Evolutionary conservation across 1,140 invertebrate species (phyloP).

Genomic region (Drosophila equinoxialis): DNA sequence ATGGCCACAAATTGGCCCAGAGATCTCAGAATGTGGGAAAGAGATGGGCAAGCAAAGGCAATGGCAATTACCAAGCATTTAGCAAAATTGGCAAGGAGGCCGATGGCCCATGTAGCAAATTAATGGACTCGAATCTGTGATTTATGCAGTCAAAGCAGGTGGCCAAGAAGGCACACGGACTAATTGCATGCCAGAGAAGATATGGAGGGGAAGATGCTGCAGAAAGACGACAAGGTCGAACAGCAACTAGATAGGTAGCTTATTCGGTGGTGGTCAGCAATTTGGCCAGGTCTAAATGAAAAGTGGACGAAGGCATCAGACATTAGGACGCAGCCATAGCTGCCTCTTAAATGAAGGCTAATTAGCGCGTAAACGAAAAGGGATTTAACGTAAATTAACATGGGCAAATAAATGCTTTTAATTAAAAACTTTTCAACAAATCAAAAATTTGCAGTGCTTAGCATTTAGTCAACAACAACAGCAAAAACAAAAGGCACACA

Average conservation of each 20-base stretch:
- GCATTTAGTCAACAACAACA: conserved; percentile 27
- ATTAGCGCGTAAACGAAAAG: conserved; percentile 31
- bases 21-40: neutral
- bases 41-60: neutral
- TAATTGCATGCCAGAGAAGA: conserved; percentile 29
- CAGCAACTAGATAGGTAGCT: neutral
- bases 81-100: conserved; percentile 25
- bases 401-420: conserved; percentile 30
- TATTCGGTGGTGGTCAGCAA: conserved; percentile 39
- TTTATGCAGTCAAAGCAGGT: conserved; percentile 42
- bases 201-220: neutral
- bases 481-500: conserved; percentile 19
- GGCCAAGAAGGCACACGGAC: conserved; percentile 2
- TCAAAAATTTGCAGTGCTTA: conserved; percentile 20
- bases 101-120: conserved; percentile 34
- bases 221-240: neutral
- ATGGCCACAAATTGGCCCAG: conserved; percentile 35
- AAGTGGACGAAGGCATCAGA: neutral
- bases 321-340: neutral
- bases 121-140: conserved; percentile 44
- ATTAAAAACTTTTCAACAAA: conserved; percentile 28
- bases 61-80: conserved; percentile 42
- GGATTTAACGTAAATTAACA: conserved; percentile 5
- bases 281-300: conserved; percentile 18
- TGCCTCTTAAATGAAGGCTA: conserved; percentile 38